These are phyloP conservation scores for Muntiacus reevesi DNA, from an alignment of 2,113 vertebrate species.

Conservation along the genomic window DNA sequence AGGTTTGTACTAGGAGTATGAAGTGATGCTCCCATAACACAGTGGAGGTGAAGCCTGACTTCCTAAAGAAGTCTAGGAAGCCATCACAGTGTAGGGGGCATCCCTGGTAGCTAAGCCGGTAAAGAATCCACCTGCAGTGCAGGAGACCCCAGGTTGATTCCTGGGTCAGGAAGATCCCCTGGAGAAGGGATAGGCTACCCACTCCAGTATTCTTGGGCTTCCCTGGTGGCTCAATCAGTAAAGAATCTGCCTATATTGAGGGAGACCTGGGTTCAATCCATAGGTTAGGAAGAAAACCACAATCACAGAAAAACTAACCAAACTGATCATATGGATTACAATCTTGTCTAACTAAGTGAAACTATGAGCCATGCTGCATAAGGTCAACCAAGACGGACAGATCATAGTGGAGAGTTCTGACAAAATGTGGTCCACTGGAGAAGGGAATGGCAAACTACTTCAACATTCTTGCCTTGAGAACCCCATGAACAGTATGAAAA, in stretches of 20 bases:
- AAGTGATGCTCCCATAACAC: background rate
- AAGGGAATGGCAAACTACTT: background rate
- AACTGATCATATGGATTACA: background rate
- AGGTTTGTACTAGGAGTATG: background rate
- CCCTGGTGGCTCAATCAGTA: background rate
- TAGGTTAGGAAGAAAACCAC: background rate
- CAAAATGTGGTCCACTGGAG: background rate
- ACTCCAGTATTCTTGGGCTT: background rate
- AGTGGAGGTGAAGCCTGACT: background rate
- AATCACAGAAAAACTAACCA: background rate
- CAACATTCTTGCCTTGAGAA: background rate
- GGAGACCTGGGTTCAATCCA: background rate
- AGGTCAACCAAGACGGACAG: background rate
- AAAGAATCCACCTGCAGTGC: background rate
- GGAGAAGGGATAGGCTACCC: background rate
- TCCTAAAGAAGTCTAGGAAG: background rate
- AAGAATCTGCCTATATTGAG: background rate
- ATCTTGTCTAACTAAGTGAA: background rate
- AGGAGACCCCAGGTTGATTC: background rate
- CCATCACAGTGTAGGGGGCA: background rate
- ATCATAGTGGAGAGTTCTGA: background rate
- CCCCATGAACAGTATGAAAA: background rate
- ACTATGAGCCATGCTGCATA: background rate
- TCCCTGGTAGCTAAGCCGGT: background rate
- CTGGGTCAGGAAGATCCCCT: rapidly evolving